phyloP scores from a whole-genome alignment of 2,113 vertebrate species.

The Nymphicus hollandicus region DNA sequence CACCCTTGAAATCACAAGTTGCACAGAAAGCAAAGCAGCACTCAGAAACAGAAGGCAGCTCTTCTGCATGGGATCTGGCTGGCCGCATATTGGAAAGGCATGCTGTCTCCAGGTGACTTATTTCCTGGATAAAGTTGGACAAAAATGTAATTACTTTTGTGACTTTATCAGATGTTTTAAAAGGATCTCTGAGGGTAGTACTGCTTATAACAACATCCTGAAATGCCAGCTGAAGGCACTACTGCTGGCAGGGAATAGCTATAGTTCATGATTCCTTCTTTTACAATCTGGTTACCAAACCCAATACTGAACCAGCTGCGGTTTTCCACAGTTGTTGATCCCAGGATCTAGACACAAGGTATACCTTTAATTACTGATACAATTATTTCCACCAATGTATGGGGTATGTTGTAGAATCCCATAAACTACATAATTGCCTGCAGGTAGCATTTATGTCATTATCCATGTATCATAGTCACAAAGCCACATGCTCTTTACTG shows the following conservation, averaged over 20 bases:
- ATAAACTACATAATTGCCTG: background rate
- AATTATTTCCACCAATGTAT: background rate
- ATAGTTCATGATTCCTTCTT: background rate
- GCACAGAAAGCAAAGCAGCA: background rate
- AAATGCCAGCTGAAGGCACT: background rate
- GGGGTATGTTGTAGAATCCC: background rate
- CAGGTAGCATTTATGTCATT: conserved; percentile 1
- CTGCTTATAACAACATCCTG: background rate
- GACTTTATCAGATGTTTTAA: background rate
- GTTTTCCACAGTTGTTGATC: conserved; percentile 26
- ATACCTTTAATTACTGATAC: conserved; percentile 18
- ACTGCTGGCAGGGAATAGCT: background rate
- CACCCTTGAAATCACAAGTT: background rate
- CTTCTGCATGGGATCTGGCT: background rate
- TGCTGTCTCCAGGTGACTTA: background rate
- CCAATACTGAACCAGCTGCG: background rate
- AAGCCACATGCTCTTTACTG: background rate
- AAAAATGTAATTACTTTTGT: background rate
- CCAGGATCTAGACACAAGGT: background rate
- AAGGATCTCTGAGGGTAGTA: background rate
- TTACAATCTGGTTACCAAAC: background rate
- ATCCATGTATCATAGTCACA: background rate
- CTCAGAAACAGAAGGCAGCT: background rate
- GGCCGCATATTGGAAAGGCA: background rate
- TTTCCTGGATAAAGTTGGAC: background rate